Evolutionary conservation across 2,888 invertebrate species (phyloP).

Genomic region (Eurytoma adleriae): DNA sequence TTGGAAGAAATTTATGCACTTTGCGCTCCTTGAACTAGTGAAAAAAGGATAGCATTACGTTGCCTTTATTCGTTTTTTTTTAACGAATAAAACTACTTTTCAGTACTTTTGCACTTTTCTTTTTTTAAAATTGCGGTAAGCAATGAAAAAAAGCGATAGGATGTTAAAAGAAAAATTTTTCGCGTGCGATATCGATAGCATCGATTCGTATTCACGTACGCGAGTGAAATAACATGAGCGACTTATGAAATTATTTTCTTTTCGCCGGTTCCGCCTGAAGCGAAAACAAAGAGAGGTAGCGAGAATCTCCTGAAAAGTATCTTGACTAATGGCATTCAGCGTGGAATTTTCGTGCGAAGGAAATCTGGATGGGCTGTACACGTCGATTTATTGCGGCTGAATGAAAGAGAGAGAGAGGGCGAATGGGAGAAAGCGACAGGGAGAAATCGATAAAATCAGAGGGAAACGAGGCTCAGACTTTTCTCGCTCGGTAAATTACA

Average conservation of each 20-base stretch:
- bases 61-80: not conserved
- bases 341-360: constrained; percentile 50
- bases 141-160: not conserved
- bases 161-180: not conserved
- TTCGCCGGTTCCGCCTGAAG: not conserved
- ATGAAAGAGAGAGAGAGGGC: constrained; percentile 34
- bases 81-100: not conserved
- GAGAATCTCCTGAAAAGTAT: constrained; percentile 50
- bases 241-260: constrained; percentile 16
- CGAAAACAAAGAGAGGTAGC: not conserved
- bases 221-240: not conserved
- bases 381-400: constrained; percentile 51
- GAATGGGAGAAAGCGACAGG: constrained; percentile 44
- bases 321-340: constrained; percentile 51
- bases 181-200: not conserved
- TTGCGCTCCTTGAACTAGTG: not conserved
- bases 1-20: constrained; percentile 17
- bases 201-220: not conserved
- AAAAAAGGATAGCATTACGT: not conserved
- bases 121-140: not conserved
- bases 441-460: constrained; percentile 61
- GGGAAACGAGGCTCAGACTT: constrained; percentile 54
- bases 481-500: constrained; percentile 57
- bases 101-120: not conserved
- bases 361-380: constrained; percentile 41